Conservation (phyloP, 2,888 invertebrate genomes). For the Nebria salina region DNA sequence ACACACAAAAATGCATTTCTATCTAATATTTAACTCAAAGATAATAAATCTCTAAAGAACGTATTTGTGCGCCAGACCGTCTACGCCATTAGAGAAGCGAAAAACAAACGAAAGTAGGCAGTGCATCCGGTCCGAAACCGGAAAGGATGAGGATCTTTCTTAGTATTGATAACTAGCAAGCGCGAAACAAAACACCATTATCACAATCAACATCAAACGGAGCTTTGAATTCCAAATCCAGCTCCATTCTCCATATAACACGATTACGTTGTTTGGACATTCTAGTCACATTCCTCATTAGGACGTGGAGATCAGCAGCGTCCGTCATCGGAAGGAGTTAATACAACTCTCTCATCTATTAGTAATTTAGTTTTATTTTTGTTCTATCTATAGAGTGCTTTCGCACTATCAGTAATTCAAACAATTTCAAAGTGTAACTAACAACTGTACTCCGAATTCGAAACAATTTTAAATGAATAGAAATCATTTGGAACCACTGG, state of each 20-base stretch:
- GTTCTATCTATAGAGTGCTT: not conserved
- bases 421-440: too few species aligned
- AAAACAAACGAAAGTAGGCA: not conserved
- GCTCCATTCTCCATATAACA: not conserved
- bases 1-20: not conserved
- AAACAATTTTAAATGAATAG: too few species aligned
- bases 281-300: constrained; percentile 16
- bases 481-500: too few species aligned
- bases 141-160: not conserved
- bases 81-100: not conserved
- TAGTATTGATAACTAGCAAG: not conserved
- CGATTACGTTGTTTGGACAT: not conserved
- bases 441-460: too few species aligned
- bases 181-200: constrained; percentile 13
- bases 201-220: constrained; percentile 12
- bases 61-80: not conserved
- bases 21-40: not conserved
- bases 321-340: not conserved
- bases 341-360: not conserved
- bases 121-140: not conserved
- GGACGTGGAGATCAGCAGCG: not conserved
- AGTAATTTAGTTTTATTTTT: not conserved
- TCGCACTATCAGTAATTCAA: too few species aligned
- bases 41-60: not conserved
- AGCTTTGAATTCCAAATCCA: constrained; percentile 1